These are phyloP conservation scores for Platycercus adscitus DNA, from an alignment of 2,113 vertebrate species.

Conservation along the genomic window DNA sequence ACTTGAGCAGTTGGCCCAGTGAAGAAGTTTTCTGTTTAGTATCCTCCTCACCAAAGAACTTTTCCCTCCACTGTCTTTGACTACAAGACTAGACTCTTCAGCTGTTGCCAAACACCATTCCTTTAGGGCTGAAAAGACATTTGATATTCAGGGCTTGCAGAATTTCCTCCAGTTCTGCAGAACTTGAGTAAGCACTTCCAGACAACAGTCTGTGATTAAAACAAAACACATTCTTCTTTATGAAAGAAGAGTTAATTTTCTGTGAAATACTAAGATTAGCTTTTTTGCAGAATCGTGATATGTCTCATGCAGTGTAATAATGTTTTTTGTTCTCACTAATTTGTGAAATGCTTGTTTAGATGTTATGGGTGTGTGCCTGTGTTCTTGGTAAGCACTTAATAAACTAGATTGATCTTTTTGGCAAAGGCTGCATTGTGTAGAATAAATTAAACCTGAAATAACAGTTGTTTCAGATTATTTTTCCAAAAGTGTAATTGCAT, in stretches of 20 bases:
- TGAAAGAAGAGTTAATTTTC: conserved; percentile 67
- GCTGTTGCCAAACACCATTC: background rate
- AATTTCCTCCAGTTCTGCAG: conserved; percentile 7
- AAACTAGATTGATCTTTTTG: conserved; percentile 64
- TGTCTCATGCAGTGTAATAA: conserved; percentile 24
- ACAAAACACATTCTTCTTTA: conserved; percentile 53
- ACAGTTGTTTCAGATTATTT: conserved; percentile 63
- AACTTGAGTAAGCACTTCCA: conserved; percentile 30
- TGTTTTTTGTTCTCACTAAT: conserved; percentile 55
- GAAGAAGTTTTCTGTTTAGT: background rate
- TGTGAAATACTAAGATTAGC: conserved; percentile 57
- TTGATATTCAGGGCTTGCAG: background rate
- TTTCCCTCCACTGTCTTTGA: background rate
- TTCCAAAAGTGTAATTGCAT: conserved; percentile 65
- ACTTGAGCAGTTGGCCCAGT: background rate
- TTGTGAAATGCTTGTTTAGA: conserved; percentile 56
- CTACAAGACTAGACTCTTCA: background rate
- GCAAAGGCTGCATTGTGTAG: conserved; percentile 36
- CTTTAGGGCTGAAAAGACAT: background rate
- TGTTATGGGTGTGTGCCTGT: conserved; percentile 17
- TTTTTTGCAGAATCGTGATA: conserved; percentile 27
- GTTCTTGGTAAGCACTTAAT: conserved; percentile 64
- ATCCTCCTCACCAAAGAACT: background rate
- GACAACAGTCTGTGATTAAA: conserved; percentile 54
- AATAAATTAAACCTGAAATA: conserved; percentile 64